Evolutionary conservation across 2,797 vertebrate genomes (phyloP).

Genomic region (Periparus ater): DNA sequence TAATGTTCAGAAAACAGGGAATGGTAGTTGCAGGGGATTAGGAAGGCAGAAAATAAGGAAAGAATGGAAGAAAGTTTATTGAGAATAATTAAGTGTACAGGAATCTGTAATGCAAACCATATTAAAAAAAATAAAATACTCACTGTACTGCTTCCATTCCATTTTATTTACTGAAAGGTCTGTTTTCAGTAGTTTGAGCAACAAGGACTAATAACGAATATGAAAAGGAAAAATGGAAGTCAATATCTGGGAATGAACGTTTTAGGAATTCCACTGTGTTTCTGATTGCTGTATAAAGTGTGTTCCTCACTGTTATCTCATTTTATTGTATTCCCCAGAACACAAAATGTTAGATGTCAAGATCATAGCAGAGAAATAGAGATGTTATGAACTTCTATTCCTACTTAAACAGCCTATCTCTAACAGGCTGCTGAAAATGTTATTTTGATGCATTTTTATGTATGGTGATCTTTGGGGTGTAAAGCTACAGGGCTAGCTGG

Average conservation of each 20-base stretch:
- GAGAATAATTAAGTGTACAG: not conserved
- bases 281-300: slow-evolving; percentile 15
- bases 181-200: not conserved
- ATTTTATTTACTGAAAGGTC: not conserved
- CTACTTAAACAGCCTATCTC: slow-evolving; percentile 35
- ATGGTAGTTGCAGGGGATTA: not conserved
- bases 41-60: not conserved
- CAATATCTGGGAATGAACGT: not conserved
- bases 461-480: not conserved
- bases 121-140: not conserved
- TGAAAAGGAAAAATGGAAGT: not conserved
- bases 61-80: not conserved
- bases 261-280: not conserved
- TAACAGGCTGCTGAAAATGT: slow-evolving; percentile 39
- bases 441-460: slow-evolving; percentile 55
- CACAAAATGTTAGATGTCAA: not conserved
- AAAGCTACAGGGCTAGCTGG: not conserved
- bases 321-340: slow-evolving; percentile 25
- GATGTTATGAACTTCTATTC: slow-evolving; percentile 32
- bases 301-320: not conserved
- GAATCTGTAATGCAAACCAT: not conserved
- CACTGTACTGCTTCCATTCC: not conserved
- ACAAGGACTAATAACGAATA: not conserved
- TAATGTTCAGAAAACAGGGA: not conserved
- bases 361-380: slow-evolving; percentile 30